Percentiles rank a stretch among this genome's conserved stretches.
Evolutionary conservation across 2,113 vertebrate genomes (phyloP).

Genomic region (Opisthocomus hoazin): DNA sequence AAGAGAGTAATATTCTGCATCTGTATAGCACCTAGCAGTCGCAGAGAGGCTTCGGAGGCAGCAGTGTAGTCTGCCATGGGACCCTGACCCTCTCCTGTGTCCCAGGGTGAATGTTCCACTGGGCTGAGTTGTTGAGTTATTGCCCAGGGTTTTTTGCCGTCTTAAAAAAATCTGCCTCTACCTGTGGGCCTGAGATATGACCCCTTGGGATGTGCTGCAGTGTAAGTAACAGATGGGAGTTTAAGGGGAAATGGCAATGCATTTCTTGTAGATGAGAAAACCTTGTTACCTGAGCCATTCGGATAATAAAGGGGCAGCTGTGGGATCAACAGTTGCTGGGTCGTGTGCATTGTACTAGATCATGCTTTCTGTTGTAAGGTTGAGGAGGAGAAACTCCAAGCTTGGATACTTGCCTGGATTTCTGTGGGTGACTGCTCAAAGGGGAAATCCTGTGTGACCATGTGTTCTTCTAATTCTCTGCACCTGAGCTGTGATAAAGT

Average conservation of each 20-base stretch:
- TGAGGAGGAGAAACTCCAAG: not conserved
- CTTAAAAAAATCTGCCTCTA: not conserved
- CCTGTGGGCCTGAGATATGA: not conserved
- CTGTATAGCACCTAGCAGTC: not conserved
- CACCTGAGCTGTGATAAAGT: not conserved
- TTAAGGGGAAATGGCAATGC: not conserved
- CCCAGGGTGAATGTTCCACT: not conserved
- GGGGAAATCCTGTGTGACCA: not conserved
- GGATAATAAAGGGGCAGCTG: not conserved
- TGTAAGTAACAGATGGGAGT: not conserved
- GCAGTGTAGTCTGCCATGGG: not conserved
- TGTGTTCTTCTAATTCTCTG: not conserved
- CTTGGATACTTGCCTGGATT: not conserved
- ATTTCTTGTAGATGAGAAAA: not conserved
- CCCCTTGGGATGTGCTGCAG: not conserved
- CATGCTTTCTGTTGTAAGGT: not conserved
- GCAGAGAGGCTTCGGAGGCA: not conserved
- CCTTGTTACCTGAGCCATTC: not conserved
- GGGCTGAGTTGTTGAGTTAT: not conserved
- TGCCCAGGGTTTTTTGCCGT: not conserved
- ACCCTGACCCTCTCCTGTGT: not conserved
- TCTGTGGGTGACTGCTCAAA: not conserved
- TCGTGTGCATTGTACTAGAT: not conserved
- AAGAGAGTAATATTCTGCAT: not conserved
- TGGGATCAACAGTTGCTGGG: not conserved